A percentile compares a stretch with the other conserved stretches of the same genome.
These are phyloP conservation scores for Margarornis squamiger DNA, from an alignment of 2,797 vertebrate genomes.

Conservation along the genomic window DNA sequence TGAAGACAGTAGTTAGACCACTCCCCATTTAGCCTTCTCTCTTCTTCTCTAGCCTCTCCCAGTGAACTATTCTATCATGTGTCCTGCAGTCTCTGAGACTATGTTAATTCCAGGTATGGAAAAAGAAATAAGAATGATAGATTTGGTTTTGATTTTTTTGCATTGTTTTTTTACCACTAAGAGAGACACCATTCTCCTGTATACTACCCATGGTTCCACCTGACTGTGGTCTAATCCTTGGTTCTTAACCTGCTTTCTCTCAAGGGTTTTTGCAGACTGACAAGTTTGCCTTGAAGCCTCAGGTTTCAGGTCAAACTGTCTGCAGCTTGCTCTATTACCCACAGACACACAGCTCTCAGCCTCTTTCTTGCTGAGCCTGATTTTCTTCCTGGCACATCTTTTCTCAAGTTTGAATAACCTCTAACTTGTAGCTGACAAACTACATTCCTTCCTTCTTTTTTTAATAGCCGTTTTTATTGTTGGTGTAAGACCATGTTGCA, in stretches of 20 bases:
- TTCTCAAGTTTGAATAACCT: background rate
- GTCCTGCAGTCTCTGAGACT: background rate
- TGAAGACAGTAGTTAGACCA: background rate
- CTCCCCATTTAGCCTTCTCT: background rate
- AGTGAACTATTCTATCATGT: background rate
- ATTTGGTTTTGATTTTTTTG: accelerated
- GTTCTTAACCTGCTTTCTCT: background rate
- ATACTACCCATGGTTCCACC: background rate
- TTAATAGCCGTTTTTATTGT: background rate
- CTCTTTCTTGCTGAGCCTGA: background rate
- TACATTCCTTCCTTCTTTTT: background rate
- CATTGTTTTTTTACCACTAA: background rate
- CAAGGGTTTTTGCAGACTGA: background rate
- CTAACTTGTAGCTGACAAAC: background rate
- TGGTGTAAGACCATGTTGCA: background rate
- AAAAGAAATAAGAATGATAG: background rate
- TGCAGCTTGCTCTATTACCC: background rate
- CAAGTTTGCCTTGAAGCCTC: background rate
- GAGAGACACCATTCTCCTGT: background rate
- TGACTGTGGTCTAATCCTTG: background rate
- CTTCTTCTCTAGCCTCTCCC: background rate
- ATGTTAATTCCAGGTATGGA: background rate
- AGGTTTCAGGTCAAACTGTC: background rate
- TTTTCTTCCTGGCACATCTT: background rate
- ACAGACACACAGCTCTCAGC: background rate